Conservation (phyloP, 1,140 invertebrate species). For the Rhyacophila brunnea region DNA sequence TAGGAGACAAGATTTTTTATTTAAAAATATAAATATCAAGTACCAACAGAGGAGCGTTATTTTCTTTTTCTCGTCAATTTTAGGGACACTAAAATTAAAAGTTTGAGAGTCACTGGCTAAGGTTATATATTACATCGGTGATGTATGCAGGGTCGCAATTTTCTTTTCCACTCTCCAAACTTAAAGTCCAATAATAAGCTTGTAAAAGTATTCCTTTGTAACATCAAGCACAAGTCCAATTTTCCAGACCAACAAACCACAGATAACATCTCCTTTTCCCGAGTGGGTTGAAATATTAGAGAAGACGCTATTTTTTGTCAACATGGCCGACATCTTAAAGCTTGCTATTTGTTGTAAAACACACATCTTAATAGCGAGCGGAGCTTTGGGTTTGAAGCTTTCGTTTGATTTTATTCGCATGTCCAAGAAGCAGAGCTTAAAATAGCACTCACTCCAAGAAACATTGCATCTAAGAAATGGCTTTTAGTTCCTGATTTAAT, state of each 20-base stretch:
- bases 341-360: not conserved
- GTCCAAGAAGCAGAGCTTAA: not conserved
- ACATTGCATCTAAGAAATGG: too few relatives aligned
- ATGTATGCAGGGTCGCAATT: not conserved
- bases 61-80: too few relatives aligned
- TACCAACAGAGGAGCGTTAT: too few relatives aligned
- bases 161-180: not conserved
- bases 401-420: too few relatives aligned
- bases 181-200: not conserved
- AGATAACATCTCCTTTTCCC: constrained; percentile 25
- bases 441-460: too few relatives aligned
- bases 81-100: too few relatives aligned
- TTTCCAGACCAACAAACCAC: constrained; percentile 25
- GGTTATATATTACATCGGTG: too few relatives aligned
- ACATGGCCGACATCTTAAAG: not conserved
- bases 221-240: constrained; percentile 15
- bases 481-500: too few relatives aligned
- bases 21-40: too few relatives aligned
- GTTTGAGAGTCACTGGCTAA: too few relatives aligned
- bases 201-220: not conserved
- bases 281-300: constrained; percentile 15
- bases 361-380: constrained; percentile 1
- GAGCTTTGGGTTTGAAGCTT: too few relatives aligned
- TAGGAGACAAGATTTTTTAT: too few relatives aligned
- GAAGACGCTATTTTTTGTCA: constrained; percentile 5